Evolutionary conservation across 2,888 invertebrate genomes (phyloP), one percentile per base, ranked within the genome.

Genomic region (Eumacrocentrus americanus): DNA sequence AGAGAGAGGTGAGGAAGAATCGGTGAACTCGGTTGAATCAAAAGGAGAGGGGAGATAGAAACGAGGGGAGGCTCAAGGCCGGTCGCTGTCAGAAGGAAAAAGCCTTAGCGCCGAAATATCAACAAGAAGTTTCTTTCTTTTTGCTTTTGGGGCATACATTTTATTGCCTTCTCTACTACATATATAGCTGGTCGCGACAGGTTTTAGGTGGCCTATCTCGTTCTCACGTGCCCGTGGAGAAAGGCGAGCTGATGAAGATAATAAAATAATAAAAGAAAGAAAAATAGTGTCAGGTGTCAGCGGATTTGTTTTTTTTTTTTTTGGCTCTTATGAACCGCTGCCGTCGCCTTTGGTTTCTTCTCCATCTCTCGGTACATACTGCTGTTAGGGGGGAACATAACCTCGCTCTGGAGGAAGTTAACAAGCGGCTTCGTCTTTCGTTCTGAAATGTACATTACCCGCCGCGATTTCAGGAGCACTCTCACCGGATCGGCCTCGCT

Each of bases 31-130:
- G 18, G 38, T 61, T 12, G 14, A 59, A 50, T 48, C 14, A 53
- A 44, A 44, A 51, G 57, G 61, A 38, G 62, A 63, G 46, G 55
- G 58, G 22, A 38, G 47, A 58, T 48, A 20, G 57, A 35, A 63
- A 67, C 25, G 61, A 57, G 66, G 65, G 68, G 70, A 65, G 69
- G 68, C 69, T 69, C 67, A 68, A 70, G 69, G 69, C 63, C 66
- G 67, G 63, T 66, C 66, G 58, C 69, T 68, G 69, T 68, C 68
- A 69, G n/a, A n/a, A 62, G 29, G 5, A 29, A 9, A 6, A 66
- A 65, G 62, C 67, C 64, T 60, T 35, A 62, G 44, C 59, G 59
- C 60, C 63, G 60, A 66, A 66, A 63, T 64, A 66, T 65, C 58
- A 58, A 63, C 63, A 60, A 58, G 59, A n/a, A 52, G 62, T 46